Evolutionary conservation across 2,797 vertebrate genomes (phyloP), one percentile per base, ranked within the genome.

Genomic region (Sternotherus odoratus): DNA sequence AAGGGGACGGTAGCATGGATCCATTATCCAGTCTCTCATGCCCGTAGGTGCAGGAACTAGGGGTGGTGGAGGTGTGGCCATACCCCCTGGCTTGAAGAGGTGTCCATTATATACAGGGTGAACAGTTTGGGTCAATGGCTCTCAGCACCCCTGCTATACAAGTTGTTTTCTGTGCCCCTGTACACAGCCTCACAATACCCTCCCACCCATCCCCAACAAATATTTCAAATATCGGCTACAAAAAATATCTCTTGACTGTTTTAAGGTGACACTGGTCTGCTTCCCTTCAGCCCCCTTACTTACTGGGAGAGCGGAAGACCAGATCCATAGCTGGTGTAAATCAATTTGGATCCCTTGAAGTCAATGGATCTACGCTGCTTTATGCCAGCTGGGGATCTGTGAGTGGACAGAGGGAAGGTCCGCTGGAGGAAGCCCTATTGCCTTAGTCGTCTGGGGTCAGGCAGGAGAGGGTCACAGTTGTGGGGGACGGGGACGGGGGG

Each of bases 1-100:
- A 86, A 56, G 69, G 54, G 54, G 36, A 43, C 46, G 24, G 24
- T 53, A 53, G 53, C 23, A 53, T 24, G 53, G 53, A 24, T 53
- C 51, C 53, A 53, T 53, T 49, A 1, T 0, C 0, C 21, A 12
- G 66, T 39, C 66, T 12, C 21, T 21, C 50, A 53, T 53, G 53
- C 23, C 23, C 53, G 24, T 24, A 53, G 53, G 53, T 53, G 53
- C 53, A 19, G 50, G 17, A 51, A 19, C 17, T 51, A 51, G 50
- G 50, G 50, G 17, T 51, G 50, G 6, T 51, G 50, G 50, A 51
- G 50, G 17, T 51, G 17, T 16, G 23, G 53, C 9, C 1, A 8
- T 8, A 24, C 53, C 23, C 51, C 53, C 23, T 53, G 53, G 9
- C 53, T 24, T 53, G 19, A 51, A 51, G 7, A 21, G 53, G 53